Conservation (phyloP, 2,113 vertebrate genomes). For the Neopipo cinnamomea region DNA sequence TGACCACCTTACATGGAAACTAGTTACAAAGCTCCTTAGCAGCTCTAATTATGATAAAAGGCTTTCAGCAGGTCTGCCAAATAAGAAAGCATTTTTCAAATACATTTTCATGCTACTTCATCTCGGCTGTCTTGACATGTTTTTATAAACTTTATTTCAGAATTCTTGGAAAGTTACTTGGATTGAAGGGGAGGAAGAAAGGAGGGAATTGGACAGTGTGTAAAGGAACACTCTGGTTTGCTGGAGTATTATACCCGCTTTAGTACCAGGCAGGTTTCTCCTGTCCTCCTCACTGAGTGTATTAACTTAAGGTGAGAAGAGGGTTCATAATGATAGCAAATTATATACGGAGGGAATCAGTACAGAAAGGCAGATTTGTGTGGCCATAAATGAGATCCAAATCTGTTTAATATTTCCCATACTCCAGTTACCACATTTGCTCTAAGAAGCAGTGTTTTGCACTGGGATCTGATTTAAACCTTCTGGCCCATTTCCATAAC, state of each 20-base stretch:
- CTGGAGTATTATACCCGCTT: background rate
- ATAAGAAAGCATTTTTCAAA: background rate
- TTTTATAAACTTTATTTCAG: background rate
- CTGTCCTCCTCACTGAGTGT: background rate
- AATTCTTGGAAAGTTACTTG: background rate
- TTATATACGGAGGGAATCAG: background rate
- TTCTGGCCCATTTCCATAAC: background rate
- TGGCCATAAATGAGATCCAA: background rate
- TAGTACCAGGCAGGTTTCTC: background rate
- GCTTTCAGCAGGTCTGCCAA: background rate
- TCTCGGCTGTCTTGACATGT: background rate
- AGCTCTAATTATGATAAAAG: background rate
- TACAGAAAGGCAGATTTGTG: background rate
- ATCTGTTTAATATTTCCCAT: background rate
- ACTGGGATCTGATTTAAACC: background rate
- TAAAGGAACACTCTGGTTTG: background rate
- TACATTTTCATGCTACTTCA: background rate
- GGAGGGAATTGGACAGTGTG: background rate
- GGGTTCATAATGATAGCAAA: background rate
- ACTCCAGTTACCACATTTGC: background rate
- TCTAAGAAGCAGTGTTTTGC: background rate
- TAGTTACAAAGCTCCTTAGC: background rate
- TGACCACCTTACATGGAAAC: background rate
- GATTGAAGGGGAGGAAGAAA: background rate
- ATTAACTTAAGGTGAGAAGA: background rate